Evolutionary conservation across 2,113 vertebrate genomes (phyloP), one percentile per base, ranked within the genome.

Genomic region (Epinephelus lanceolatus): DNA sequence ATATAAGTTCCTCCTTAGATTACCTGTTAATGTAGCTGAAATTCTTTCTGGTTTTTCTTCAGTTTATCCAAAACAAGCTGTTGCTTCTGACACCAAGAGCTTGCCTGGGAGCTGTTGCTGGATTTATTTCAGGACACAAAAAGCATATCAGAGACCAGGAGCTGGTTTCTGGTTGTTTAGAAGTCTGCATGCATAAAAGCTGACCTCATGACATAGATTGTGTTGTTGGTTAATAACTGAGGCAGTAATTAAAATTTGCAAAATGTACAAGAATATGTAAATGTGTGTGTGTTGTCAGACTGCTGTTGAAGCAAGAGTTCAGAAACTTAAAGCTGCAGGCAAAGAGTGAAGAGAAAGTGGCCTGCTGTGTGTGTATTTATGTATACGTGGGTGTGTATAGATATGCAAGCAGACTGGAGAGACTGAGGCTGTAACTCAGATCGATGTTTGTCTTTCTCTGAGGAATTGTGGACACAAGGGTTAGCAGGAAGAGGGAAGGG

Each of bases 341-440:
- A 18, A 47, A 49, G 45, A 61, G 53, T 27, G 33, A 37, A 19
- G 30, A 19, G 61, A 51, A 25, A 45, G 40, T 47, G 10, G 6
- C 21, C 33, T 61, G 37, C 25, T 56, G n/a, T 59, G 25, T 47
- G 62, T 70, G 18, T 73, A 47, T 86, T 6, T 40, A 1, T 56
- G 19, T 59, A 1, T 63, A 2, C 5, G 66, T 72, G 68, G 42
- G 89, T 37, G 79, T 85, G 70, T 76, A n/a, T 60, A 30, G 59
- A 51, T 72, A 52, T 83, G 83, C 51, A 42, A 80, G 83, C 51
- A 42, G 78, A 65, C 80, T 68, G 49, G 47, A 62, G 74, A 67
- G 85, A 86, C 73, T 81, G 71, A 86, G 89, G 86, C 89, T 78
- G 86, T 92, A 91, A 93, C 88, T 92, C 89, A 90, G 87, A 92